Evolutionary conservation across 2,113 vertebrate genomes (phyloP).

Genomic region (Saiga tatarica): DNA sequence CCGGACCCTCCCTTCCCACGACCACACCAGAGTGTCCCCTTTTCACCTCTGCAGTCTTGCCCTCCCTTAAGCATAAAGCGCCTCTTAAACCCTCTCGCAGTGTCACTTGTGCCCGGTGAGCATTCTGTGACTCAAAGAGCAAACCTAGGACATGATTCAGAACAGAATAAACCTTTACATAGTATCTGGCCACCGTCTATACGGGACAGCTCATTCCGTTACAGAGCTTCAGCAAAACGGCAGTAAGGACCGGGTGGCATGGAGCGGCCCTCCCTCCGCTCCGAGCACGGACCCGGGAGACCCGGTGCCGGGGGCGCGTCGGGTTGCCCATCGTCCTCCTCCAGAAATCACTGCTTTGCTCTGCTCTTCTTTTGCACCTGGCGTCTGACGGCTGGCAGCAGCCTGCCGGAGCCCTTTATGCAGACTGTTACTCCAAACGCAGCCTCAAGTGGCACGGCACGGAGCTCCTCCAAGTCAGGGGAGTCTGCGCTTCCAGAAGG

Average conservation of each 20-base stretch:
- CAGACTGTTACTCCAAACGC: accelerated
- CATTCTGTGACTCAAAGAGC: neutral
- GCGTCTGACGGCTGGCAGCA: neutral
- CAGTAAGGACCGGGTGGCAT: accelerated
- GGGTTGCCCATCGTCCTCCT: accelerated
- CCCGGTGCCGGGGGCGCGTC: accelerated
- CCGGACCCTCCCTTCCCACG: accelerated
- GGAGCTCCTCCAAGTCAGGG: accelerated
- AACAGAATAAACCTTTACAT: neutral
- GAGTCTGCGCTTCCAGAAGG: neutral
- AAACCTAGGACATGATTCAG: neutral
- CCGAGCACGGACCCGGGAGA: accelerated
- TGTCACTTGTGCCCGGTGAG: neutral
- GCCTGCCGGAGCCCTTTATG: too few species aligned
- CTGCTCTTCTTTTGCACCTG: neutral
- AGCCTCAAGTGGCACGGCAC: accelerated
- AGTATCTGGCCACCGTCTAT: neutral
- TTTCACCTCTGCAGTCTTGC: neutral
- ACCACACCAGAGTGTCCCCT: neutral
- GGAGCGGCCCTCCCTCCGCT: accelerated
- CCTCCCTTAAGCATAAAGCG: neutral
- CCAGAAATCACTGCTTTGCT: neutral
- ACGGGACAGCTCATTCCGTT: neutral
- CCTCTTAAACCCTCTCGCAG: too few species aligned
- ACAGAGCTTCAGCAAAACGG: neutral